These are phyloP conservation scores for Penaeus chinensis DNA, from an alignment of 1,140 invertebrate genomes.

Conservation along the genomic window DNA sequence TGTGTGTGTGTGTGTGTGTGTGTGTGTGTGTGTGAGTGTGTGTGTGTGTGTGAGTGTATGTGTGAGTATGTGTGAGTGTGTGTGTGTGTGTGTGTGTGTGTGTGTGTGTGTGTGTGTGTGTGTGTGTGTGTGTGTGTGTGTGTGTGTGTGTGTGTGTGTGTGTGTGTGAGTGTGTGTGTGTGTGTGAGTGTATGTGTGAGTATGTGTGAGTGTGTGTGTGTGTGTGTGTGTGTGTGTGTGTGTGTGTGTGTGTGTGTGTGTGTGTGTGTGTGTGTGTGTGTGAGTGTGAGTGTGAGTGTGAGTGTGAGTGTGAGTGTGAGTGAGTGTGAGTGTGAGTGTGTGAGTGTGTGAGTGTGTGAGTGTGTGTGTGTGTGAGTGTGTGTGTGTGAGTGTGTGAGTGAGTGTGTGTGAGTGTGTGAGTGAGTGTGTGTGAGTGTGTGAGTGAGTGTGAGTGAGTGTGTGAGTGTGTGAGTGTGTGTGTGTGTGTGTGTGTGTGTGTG, in stretches of 20 bases:
- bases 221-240: conserved; percentile 46
- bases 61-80: not conserved
- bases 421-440: not conserved
- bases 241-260: conserved; percentile 64
- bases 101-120: conserved; percentile 16
- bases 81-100: not conserved
- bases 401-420: not conserved
- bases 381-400: not conserved
- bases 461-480: not conserved
- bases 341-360: no score
- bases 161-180: not conserved
- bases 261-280: not conserved
- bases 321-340: not conserved
- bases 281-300: not conserved
- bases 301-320: not conserved
- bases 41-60: conserved; percentile 7
- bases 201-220: not conserved
- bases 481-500: conserved; percentile 8
- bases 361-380: conserved; percentile 15
- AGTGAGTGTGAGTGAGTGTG: not conserved
- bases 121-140: conserved; percentile 21
- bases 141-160: conserved; percentile 8
- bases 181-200: not conserved
- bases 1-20: conserved; percentile 16
- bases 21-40: conserved; percentile 19